Evolutionary conservation across 30 jellyfish, hydroid and myxozoan genomes (phyloP), one percentile per base, ranked within the genome.

Genomic region (Mastigias papua): DNA sequence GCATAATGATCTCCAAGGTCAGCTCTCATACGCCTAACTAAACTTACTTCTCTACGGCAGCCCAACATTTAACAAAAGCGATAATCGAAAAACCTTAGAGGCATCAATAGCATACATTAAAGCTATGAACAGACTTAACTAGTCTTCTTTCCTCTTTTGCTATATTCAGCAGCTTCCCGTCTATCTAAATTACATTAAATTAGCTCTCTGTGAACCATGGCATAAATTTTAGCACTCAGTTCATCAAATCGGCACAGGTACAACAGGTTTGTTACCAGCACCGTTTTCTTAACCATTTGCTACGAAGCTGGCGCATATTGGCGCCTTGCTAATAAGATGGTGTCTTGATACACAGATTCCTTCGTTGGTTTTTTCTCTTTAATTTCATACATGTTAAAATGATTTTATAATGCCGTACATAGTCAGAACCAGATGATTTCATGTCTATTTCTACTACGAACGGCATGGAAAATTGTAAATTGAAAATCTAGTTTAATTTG

Each of bases 51-150:
- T 76, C 34, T 76, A 76, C 25, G 87, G 87, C 49, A 76, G 57
- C 69, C 73, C 84, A 42, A 73, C 22, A 33, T 73, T 73, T 15
- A 48, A 73, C 10, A 77, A 73, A 27, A 73, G 25, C 27, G 0
- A 20, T 6, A 73, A 0, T 66, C 22, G 73, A 73, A 15, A 11
- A 33, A 73, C 32, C 32, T 73, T 73, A 73, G 84, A 33, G 84
- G 10, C 84, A 73, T 73, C 84, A 20, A 33, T 34, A 13, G 73
- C 84, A 73, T 73, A 33, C 68, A 73, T 26, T 73, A 73, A 73
- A 73, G 76, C 73, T 13, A 76, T 30, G 29, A 76, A 76, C 11
- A 76, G 87, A 78, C 87, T 48, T 57, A 76, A 42, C 58, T 76
- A 48, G 30, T 4, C 25, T 23, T 0, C 13, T 42, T 42, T 42